phyloP scores from a whole-genome alignment of 2,113 vertebrate species.

The Muntiacus reevesi region DNA sequence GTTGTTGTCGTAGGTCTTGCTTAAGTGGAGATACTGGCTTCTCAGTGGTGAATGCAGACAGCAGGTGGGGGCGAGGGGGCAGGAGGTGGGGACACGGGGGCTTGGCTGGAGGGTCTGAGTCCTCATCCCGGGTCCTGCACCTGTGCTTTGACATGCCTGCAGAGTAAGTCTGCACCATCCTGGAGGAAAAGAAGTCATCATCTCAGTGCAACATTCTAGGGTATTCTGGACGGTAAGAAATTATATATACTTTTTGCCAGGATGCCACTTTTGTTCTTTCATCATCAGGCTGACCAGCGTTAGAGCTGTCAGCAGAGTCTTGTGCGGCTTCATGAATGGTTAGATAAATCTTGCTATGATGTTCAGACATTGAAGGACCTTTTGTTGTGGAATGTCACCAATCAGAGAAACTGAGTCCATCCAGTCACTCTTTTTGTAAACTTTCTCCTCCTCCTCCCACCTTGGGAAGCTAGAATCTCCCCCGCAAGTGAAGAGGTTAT shows the following conservation, averaged over 20 bases:
- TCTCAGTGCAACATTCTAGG: background rate
- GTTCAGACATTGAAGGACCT: background rate
- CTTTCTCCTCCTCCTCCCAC: background rate
- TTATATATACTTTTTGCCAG: background rate
- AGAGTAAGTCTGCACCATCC: background rate
- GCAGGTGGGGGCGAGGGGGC: background rate
- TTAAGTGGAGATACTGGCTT: background rate
- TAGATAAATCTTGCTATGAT: background rate
- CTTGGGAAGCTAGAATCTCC: background rate
- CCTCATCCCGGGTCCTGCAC: background rate
- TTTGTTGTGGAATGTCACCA: background rate
- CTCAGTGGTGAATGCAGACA: background rate
- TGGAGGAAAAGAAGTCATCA: background rate
- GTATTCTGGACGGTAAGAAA: background rate
- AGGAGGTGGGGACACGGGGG: background rate
- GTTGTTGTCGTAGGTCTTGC: background rate
- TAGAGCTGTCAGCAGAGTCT: background rate
- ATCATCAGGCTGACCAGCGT: background rate
- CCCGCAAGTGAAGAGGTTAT: background rate
- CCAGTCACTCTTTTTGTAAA: background rate
- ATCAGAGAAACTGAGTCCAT: background rate
- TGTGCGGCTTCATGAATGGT: background rate
- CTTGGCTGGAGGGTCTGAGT: background rate
- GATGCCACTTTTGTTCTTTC: background rate
- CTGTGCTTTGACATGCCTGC: background rate